These are phyloP conservation scores for Stylophora pistillata DNA, from an alignment of 64 coral and sea anemone genomes.

Conservation along the genomic window DNA sequence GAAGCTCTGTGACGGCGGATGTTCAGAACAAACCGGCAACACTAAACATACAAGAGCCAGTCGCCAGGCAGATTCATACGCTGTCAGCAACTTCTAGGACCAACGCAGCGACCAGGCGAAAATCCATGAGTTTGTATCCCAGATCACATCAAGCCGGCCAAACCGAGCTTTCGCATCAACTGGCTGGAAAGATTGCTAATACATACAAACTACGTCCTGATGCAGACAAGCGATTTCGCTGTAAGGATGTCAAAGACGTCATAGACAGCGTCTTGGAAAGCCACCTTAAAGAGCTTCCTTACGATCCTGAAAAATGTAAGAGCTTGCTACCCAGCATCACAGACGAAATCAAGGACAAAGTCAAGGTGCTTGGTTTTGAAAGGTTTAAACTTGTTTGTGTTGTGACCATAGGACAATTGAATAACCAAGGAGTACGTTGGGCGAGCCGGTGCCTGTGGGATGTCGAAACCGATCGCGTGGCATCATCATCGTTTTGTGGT, in stretches of 20 bases:
- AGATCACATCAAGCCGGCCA: conserved; percentile 5
- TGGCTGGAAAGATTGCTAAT: conserved; percentile 16
- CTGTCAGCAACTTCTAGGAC: neutral
- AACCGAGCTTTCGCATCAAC: neutral
- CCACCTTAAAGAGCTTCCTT: conserved; percentile 25
- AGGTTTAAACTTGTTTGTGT: conserved; percentile 76
- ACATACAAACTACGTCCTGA: conserved; percentile 48
- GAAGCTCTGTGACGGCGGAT: conserved; percentile 9
- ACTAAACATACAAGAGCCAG: conserved; percentile 4
- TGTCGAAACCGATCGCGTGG: conserved; percentile 54
- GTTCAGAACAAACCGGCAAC: neutral
- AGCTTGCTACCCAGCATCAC: conserved; percentile 26
- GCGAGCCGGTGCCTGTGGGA: conserved; percentile 83
- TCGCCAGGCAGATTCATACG: neutral
- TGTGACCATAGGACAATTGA: conserved; percentile 59
- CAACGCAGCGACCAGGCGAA: neutral
- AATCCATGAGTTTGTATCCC: conserved; percentile 8
- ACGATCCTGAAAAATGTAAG: conserved; percentile 52
- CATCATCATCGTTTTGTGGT: conserved; percentile 54
- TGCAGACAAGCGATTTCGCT: conserved; percentile 30
- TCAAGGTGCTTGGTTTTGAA: conserved; percentile 61
- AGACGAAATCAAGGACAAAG: conserved; percentile 66
- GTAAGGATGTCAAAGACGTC: conserved; percentile 48
- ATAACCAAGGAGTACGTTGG: conserved; percentile 62
- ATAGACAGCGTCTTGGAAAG: conserved; percentile 54